Evolutionary conservation across 1,140 invertebrate species (phyloP).

Genomic region (Zaprionus vittiger): DNA sequence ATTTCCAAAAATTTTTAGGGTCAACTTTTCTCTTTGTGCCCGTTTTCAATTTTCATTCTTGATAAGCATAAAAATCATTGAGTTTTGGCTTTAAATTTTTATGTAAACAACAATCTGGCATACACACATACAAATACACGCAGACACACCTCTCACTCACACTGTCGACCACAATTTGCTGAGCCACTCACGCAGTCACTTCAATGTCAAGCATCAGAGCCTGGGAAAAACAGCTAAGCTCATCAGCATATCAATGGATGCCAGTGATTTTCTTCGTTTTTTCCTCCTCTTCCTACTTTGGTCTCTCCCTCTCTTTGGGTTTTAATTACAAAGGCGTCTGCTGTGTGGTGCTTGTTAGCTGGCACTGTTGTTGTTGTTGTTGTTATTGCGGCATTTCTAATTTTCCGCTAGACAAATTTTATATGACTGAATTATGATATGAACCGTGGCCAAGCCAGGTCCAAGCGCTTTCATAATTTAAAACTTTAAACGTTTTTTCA

Average conservation of each 20-base stretch:
- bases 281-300: slow-evolving; percentile 3
- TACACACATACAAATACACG: slow-evolving; percentile 15
- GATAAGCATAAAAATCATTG: slow-evolving; percentile 77
- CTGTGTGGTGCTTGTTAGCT: slow-evolving; percentile 47
- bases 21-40: slow-evolving; percentile 38
- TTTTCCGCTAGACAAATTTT: slow-evolving; percentile 81
- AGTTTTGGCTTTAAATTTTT: slow-evolving; percentile 75
- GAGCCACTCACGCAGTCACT: slow-evolving; percentile 69
- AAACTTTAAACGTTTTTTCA: slow-evolving; percentile 56
- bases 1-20: slow-evolving; percentile 11
- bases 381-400: slow-evolving; percentile 74
- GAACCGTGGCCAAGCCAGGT: slow-evolving; percentile 56
- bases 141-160: slow-evolving; percentile 2
- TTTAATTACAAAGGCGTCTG: slow-evolving; percentile 74
- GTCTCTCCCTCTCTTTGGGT: slow-evolving; percentile 28
- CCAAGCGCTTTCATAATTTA: slow-evolving; percentile 65
- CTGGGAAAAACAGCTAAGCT: slow-evolving; percentile 41
- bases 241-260: slow-evolving; percentile 78
- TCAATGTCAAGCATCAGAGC: slow-evolving; percentile 69
- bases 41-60: slow-evolving; percentile 74
- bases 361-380: slow-evolving; percentile 33
- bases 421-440: slow-evolving; percentile 82
- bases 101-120: slow-evolving; percentile 61
- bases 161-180: slow-evolving; percentile 25
- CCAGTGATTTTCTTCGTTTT: slow-evolving; percentile 63